Percentiles rank a stretch among this genome's conserved stretches.
Conservation (phyloP, 2,113 vertebrate species). For the Numida meleagris region DNA sequence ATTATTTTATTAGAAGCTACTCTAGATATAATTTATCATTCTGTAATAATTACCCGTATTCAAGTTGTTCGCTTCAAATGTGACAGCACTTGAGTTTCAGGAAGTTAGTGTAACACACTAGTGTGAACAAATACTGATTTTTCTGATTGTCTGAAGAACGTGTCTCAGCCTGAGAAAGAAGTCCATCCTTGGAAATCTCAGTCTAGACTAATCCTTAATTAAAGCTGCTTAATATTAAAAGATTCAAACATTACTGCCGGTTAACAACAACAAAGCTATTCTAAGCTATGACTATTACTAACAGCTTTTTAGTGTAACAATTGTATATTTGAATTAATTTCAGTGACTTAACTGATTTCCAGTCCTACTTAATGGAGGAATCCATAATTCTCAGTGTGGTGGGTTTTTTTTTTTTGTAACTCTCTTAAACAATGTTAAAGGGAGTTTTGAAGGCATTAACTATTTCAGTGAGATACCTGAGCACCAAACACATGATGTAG, state of each 20-base stretch:
- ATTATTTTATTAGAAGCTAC: neutral
- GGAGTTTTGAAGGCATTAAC: neutral
- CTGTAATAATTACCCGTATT: neutral
- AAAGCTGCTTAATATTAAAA: neutral
- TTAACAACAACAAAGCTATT: neutral
- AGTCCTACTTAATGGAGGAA: neutral
- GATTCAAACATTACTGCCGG: neutral
- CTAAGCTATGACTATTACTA: neutral
- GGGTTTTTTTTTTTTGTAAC: neutral
- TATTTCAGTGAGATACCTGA: neutral
- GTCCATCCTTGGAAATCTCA: neutral
- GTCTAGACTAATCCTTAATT: neutral
- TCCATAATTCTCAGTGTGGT: neutral
- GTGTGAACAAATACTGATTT: neutral
- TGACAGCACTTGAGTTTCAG: neutral
- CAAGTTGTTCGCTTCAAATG: neutral
- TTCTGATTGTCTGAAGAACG: neutral
- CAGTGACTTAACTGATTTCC: neutral
- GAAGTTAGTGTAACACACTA: neutral
- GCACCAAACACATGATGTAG: neutral
- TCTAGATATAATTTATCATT: neutral
- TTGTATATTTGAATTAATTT: neutral
- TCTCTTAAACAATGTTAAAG: neutral
- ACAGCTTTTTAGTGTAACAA: neutral
- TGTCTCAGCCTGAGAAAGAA: neutral